Evolutionary conservation across 2,888 invertebrate species (phyloP).

Genomic region (Andrena marginata): DNA sequence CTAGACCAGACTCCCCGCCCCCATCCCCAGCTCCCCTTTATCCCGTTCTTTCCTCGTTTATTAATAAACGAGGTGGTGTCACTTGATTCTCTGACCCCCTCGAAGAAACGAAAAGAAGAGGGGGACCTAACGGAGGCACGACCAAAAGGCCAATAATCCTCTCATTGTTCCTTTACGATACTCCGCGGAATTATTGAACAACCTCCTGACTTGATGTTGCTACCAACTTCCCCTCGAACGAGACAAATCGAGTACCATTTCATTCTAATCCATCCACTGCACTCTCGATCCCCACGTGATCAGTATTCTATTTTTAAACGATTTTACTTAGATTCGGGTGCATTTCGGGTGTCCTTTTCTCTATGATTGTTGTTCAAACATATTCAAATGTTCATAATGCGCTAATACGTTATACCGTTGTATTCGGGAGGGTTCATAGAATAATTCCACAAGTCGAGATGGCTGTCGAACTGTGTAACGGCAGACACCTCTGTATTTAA

Average conservation of each 20-base stretch:
- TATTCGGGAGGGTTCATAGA: too few relatives aligned
- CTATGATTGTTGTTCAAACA: too few relatives aligned
- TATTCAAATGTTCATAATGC: too few relatives aligned
- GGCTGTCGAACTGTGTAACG: too few relatives aligned
- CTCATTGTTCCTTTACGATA: conserved; percentile 36
- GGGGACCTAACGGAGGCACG: conserved; percentile 13
- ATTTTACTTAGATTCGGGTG: too few relatives aligned
- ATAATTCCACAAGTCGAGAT: too few relatives aligned
- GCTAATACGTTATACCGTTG: too few relatives aligned
- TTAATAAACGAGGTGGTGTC: conserved; percentile 67
- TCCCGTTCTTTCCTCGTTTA: conserved; percentile 57
- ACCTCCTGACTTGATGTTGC: conserved; percentile 27
- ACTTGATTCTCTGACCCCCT: background rate
- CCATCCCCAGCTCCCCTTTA: conserved; percentile 13
- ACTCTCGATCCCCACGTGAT: background rate
- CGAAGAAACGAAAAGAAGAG: background rate
- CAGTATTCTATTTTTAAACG: background rate
- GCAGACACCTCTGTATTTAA: background rate
- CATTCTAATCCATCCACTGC: background rate
- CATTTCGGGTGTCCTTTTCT: too few relatives aligned
- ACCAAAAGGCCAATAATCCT: conserved; percentile 34
- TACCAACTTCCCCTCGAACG: conserved; percentile 23
- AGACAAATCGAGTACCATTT: conserved; percentile 25
- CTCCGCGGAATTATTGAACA: conserved; percentile 43
- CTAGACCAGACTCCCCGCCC: background rate